Evolutionary conservation across 1,140 invertebrate genomes (phyloP).

Genomic region (Cardiocondyla obscurior): DNA sequence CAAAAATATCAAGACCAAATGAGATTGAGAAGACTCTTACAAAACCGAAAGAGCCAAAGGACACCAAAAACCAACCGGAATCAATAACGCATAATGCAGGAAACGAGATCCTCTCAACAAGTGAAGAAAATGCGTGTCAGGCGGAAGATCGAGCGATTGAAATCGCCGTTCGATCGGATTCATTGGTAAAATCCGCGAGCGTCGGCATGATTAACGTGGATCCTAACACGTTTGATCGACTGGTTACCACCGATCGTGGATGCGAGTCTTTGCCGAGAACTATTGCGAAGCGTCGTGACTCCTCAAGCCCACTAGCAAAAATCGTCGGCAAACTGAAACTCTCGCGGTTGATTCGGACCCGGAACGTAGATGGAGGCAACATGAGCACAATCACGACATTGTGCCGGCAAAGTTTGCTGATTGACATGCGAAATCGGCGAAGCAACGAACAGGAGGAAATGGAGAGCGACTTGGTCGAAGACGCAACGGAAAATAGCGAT

Average conservation of each 20-base stretch:
- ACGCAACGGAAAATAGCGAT: conserved; percentile 4
- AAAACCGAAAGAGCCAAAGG: neutral
- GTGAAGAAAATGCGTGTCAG: neutral
- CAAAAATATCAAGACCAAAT: neutral
- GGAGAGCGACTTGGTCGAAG: neutral
- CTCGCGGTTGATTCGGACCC: conserved; percentile 82
- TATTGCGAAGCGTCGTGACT: conserved; percentile 66
- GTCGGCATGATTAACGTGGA: conserved; percentile 89
- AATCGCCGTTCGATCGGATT: conserved; percentile 53
- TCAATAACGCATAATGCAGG: neutral
- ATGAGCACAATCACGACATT: conserved; percentile 86
- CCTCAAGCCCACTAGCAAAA: conserved; percentile 73
- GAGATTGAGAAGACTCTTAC: neutral
- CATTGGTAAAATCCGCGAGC: conserved; percentile 87
- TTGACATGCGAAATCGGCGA: conserved; percentile 81
- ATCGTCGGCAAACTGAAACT: conserved; percentile 87
- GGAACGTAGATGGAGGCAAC: conserved; percentile 77
- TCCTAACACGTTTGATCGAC: conserved; percentile 84
- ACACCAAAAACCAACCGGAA: neutral
- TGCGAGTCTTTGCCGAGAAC: conserved; percentile 79
- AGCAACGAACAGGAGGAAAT: neutral
- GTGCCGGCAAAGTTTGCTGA: conserved; percentile 88
- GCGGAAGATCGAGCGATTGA: neutral
- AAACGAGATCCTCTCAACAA: neutral
- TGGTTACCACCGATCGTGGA: conserved; percentile 75